Evolutionary conservation across 1,140 invertebrate genomes (phyloP).

Genomic region (Microvelia longipes): DNA sequence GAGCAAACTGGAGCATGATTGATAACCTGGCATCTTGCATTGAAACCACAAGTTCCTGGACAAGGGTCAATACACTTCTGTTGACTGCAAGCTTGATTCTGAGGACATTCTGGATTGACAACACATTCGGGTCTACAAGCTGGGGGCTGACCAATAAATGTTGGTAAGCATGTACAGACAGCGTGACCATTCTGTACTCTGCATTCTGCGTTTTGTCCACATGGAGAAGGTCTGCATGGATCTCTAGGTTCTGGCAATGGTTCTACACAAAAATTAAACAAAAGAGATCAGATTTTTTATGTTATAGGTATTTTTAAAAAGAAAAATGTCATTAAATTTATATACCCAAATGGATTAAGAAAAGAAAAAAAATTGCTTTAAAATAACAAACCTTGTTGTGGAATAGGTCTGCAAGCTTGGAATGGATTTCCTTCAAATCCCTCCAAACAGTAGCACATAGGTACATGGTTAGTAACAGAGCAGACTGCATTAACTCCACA

Average conservation of each 20-base stretch:
- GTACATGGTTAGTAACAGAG: conserved; percentile 55
- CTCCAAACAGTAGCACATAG: conserved; percentile 48
- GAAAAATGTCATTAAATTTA: conserved; percentile 43
- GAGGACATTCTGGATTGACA: conserved; percentile 54
- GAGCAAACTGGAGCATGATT: conserved; percentile 41
- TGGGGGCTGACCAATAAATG: conserved; percentile 46
- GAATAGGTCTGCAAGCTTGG: conserved; percentile 10
- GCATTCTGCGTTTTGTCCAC: conserved; percentile 41
- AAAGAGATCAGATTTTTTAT: conserved; percentile 20
- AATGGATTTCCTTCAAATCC: conserved; percentile 63
- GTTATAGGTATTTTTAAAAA: conserved; percentile 29
- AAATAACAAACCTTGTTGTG: not conserved
- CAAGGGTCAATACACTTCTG: conserved; percentile 58
- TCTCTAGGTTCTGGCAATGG: conserved; percentile 19
- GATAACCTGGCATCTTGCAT: conserved; percentile 39
- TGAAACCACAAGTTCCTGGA: conserved; percentile 50
- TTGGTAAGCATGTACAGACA: conserved; percentile 38
- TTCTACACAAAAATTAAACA: conserved; percentile 29
- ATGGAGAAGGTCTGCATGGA: conserved; percentile 38
- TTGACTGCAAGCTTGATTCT: conserved; percentile 50
- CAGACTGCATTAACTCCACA: conserved; percentile 58
- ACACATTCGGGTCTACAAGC: conserved; percentile 55
- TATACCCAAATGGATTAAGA: too few relatives aligned
- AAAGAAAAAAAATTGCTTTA: too few relatives aligned
- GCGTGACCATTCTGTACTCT: conserved; percentile 34